Evolutionary conservation across 2,113 vertebrate species (phyloP), one percentile per base, ranked within the genome.

Genomic region (Stomatorhinus ivindoensis): DNA sequence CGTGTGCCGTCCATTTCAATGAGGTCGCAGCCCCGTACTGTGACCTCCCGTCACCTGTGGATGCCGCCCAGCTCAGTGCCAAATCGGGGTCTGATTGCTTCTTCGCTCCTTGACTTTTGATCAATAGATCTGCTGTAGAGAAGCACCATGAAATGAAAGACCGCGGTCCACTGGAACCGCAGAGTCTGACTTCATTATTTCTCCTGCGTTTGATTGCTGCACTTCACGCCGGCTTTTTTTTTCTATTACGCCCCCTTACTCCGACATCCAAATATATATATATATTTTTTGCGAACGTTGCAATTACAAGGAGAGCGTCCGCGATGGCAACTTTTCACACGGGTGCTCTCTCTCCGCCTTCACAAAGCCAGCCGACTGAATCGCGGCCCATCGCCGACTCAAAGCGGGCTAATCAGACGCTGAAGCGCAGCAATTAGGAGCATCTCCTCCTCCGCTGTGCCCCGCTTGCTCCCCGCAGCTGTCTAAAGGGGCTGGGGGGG

Each of bases 61-160:
- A 83, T 55, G 88, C 53, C 80, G 39, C 35, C 55, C 19, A 55
- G 58, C 58, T 58, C 21, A 24, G 76, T 47, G 46, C 21, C 11
- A 58, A 48, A 61, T 46, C 94, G 91, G n/a, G 93, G 93, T 93
- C 93, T 96, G 95, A 96, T 96, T 96, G 95, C 95, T 94, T 95
- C 94, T 21, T 94, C 95, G 95, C 94, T 95, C 92, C 95, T 95
- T 92, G 93, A 46, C 35, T 58, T 83, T 51, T 92, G 95, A 96
- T 96, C 95, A 96, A 96, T 96, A 94, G 94, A 94, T 92, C 94
- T 95, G 96, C 95, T 95, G 96, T 94, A 92, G 89, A 94, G 93
- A 94, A 94, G 95, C 95, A 94, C 94, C 91, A 27, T 90, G 93
- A 93, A 95, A 96, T 95, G 95, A 96, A 95, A 96, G 95, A 94